Conservation (phyloP, 2,797 vertebrate species). For the Lepilemur ruficaudatus region DNA sequence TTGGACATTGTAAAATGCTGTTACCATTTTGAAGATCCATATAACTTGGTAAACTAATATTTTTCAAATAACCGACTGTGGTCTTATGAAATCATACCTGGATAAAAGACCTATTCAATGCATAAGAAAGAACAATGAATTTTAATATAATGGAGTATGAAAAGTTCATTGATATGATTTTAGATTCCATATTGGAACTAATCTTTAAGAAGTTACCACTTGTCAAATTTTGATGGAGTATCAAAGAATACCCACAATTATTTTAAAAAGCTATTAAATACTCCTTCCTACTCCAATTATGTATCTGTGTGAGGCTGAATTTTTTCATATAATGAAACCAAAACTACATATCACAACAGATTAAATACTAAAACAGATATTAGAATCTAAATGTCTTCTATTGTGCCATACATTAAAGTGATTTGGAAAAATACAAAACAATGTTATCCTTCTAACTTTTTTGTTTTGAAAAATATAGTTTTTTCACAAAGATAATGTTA, state of each 20-base stretch:
- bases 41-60: slow-evolving; percentile 8
- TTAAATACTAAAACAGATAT: neutral
- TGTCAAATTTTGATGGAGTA: neutral
- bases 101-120: neutral
- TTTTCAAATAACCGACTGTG: slow-evolving; percentile 38
- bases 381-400: neutral
- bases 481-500: slow-evolving; percentile 2
- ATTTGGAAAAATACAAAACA: slow-evolving; percentile 43
- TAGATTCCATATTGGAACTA: slow-evolving; percentile 27
- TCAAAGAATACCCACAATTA: neutral
- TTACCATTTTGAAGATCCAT: slow-evolving; percentile 41
- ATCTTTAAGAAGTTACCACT: slow-evolving; percentile 33
- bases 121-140: neutral
- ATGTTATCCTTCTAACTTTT: neutral
- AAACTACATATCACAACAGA: neutral
- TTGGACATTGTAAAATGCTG: slow-evolving; percentile 14
- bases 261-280: slow-evolving; percentile 30
- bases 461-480: neutral
- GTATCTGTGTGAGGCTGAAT: neutral
- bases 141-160: neutral
- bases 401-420: neutral
- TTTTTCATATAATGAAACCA: slow-evolving; percentile 33
- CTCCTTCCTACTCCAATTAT: neutral
- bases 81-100: slow-evolving; percentile 4
- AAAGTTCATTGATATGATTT: neutral